Base-by-base conservation (phyloP, 2,888 invertebrate species). In the Xanthostigma xanthostigma region DNA sequence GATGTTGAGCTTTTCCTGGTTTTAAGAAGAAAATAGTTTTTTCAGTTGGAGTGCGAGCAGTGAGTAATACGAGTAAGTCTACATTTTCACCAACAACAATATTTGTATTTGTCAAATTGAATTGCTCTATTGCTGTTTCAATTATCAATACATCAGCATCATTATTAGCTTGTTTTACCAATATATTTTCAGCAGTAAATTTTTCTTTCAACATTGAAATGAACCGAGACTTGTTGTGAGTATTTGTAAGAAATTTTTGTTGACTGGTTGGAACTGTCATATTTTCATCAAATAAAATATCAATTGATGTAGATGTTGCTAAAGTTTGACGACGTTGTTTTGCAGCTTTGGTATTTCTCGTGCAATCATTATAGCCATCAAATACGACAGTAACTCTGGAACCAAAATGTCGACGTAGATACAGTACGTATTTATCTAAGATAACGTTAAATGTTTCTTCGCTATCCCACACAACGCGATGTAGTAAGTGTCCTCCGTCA, bases 221-320 rank as follows among this genome's bases (percentile, higher is more conserved):
- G 40, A 61, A 57, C 41, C 59, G 55, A 58, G 55, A 57, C 50
- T 62, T 60, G 44, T 60, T 59, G 42, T 60, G 55, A 44, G 49
- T 57, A 56, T 60, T 61, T 50, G 57, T 34, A 53, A 61, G 51
- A 55, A 60, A 59, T 53, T 55, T 45, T 37, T 55, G 52, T 56
- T 56, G 53, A 27, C 46, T 54, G 9, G 50, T 50, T 9, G 57
- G 53, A 50, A 59, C 57, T 54, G 56, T 58, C 58, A 57, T 57
- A 51, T 35, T 14, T 59, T 55, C 52, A 52, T 59, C 57, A 55
- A 60, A 60, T 40, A 58, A 41, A 50, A 58, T 53, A 43, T 60
- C 57, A 50, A 54, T 51, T 52, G 54, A 52, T 52, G 56, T 57
- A 49, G 58, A 58, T 55, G 58, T 56, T 56, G 48, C 45, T 56